phyloP scores from a whole-genome alignment of 2,888 invertebrate species.

The Drosophila vallismaia region DNA sequence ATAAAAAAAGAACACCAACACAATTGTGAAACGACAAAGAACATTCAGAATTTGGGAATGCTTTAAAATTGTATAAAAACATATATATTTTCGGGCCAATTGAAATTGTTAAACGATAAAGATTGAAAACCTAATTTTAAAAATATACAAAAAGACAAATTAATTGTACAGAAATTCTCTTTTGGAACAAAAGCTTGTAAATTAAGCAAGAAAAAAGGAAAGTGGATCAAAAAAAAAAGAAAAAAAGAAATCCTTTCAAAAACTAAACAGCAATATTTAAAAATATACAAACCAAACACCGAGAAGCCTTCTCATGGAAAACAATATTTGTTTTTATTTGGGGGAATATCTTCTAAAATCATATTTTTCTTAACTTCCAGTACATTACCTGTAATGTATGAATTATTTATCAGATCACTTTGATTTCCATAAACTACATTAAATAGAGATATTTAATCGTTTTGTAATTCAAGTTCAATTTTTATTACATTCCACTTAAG shows the following conservation, averaged over 20 bases:
- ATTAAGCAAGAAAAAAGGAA: constrained; percentile 53
- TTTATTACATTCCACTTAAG: constrained; percentile 63
- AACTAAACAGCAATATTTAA: constrained; percentile 51
- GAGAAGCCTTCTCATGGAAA: constrained; percentile 76
- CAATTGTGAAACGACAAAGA: constrained; percentile 21
- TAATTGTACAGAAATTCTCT: constrained; percentile 46
- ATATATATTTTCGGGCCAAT: constrained; percentile 68
- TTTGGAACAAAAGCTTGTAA: constrained; percentile 50
- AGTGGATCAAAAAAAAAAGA: constrained; percentile 45
- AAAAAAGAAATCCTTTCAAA: constrained; percentile 46
- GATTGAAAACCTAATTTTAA: constrained; percentile 53
- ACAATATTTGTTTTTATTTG: constrained; percentile 38
- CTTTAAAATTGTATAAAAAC: constrained; percentile 51
- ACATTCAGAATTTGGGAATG: constrained; percentile 44
- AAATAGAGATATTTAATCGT: too few species aligned
- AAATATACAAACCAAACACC: constrained; percentile 63
- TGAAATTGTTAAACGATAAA: constrained; percentile 50
- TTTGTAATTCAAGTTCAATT: constrained; percentile 45
- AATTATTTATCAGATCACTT: too few species aligned
- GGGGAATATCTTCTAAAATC: background rate
- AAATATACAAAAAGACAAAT: constrained; percentile 39
- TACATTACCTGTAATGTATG: too few species aligned
- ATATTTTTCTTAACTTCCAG: too few species aligned
- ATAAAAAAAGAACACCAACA: constrained; percentile 17
- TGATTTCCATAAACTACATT: too few species aligned